Evolutionary conservation across 1,140 invertebrate genomes (phyloP).

Genomic region (Linepithema humile): DNA sequence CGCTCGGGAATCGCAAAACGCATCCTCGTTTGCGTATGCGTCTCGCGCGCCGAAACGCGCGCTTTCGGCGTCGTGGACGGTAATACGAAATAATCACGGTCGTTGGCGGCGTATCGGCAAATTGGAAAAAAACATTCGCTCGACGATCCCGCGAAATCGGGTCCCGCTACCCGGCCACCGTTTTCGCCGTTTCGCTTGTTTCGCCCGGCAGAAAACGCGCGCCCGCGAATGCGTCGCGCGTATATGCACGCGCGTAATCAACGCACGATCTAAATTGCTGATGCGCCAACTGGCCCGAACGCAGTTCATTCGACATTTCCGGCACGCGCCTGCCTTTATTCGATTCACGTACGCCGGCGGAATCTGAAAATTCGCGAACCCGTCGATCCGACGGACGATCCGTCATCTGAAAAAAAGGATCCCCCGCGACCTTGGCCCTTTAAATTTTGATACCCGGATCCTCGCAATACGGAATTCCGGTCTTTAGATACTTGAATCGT

Average conservation of each 20-base stretch:
- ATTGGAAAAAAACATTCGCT: conserved; percentile 10
- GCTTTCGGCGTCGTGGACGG: neutral
- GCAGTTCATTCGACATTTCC: conserved; percentile 39
- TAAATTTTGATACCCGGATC: neutral
- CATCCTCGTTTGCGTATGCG: neutral
- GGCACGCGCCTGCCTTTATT: conserved; percentile 38
- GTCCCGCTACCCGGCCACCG: neutral
- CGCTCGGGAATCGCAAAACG: neutral
- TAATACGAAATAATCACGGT: conserved; percentile 42
- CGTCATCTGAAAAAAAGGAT: neutral
- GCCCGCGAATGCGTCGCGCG: neutral
- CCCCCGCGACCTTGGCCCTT: conserved; percentile 27
- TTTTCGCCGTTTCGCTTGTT: neutral
- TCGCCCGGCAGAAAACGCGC: neutral
- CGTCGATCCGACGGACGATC: neutral
- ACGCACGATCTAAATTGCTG: conserved; percentile 61
- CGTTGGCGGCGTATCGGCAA: neutral
- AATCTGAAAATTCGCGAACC: conserved; percentile 29
- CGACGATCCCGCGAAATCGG: conserved; percentile 24
- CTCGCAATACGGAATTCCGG: neutral
- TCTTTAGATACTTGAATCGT: neutral
- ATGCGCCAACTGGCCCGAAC: conserved; percentile 20
- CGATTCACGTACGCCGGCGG: conserved; percentile 24
- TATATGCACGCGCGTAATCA: conserved; percentile 53
- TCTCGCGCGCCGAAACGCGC: neutral